Percentiles rank a stretch among this genome's conserved stretches.
Conservation (phyloP, 2,113 vertebrate species). For the Bubo scandiacus region DNA sequence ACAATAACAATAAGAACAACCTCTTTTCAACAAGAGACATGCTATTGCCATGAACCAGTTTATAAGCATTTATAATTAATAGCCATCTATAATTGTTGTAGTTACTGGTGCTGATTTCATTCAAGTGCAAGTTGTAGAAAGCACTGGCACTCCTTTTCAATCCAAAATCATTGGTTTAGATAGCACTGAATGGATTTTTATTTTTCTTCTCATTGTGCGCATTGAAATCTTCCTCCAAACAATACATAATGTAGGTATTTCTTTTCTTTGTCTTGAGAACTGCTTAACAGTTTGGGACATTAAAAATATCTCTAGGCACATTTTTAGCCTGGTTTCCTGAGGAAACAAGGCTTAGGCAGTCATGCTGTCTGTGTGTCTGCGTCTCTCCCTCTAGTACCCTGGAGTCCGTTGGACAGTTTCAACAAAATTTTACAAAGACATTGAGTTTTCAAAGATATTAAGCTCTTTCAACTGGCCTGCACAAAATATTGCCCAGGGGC, state of each 20-base stretch:
- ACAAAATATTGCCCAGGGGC: neutral
- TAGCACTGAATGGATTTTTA: neutral
- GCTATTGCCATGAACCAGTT: neutral
- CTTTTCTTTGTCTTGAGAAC: neutral
- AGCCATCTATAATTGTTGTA: neutral
- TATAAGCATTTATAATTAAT: neutral
- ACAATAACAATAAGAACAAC: too few relatives aligned
- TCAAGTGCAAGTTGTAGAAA: neutral
- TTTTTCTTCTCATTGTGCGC: neutral
- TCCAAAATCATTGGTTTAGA: neutral
- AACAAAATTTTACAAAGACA: neutral
- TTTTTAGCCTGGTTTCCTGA: constrained; percentile 35
- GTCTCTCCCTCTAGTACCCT: neutral
- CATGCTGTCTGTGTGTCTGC: neutral
- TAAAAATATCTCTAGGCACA: neutral
- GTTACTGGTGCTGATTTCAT: neutral
- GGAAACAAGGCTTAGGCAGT: constrained; percentile 31
- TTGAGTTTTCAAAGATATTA: neutral
- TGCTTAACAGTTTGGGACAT: neutral
- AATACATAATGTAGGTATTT: neutral
- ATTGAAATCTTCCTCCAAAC: neutral
- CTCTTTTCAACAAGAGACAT: neutral
- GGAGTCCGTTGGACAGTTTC: neutral
- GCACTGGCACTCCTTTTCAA: neutral
- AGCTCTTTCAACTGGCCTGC: neutral